Conservation (phyloP, 2,888 invertebrate genomes). For the Epistrophe eligans region DNA sequence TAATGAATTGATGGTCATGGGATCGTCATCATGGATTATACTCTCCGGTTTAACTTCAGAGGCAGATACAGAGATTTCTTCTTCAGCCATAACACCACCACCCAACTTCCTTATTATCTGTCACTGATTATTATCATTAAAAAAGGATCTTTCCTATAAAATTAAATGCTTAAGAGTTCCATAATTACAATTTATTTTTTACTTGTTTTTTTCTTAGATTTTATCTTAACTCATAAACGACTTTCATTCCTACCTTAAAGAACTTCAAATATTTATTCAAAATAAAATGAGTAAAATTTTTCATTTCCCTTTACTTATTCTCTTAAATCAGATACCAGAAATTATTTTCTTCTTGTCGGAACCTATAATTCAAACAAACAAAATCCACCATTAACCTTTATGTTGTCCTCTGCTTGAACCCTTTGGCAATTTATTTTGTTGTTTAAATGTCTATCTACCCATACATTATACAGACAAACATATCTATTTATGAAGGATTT, state of each 20-base stretch:
- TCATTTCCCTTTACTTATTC: background rate
- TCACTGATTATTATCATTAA: background rate
- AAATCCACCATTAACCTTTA: conserved; percentile 29
- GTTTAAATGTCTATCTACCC: conserved; percentile 3
- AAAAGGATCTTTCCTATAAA: background rate
- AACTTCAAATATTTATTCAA: conserved; percentile 5
- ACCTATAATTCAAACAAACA: conserved; percentile 8
- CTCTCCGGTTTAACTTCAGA: no score
- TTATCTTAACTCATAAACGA: background rate
- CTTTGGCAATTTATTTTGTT: conserved; percentile 26
- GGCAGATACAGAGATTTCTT: no score
- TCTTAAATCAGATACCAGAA: background rate
- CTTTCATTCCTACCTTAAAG: background rate
- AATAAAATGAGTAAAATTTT: background rate
- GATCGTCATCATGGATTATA: no score
- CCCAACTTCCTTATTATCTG: no score
- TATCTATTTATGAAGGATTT: background rate
- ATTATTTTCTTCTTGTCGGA: background rate
- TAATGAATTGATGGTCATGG: no score
- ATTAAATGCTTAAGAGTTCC: background rate
- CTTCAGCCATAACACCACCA: no score
- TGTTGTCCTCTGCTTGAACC: conserved; percentile 13
- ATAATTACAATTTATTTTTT: background rate
- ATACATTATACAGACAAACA: no score
- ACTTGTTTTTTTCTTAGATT: background rate